These are phyloP conservation scores for Proales similis DNA, from an alignment of 1,140 invertebrate species.

Conservation along the genomic window DNA sequence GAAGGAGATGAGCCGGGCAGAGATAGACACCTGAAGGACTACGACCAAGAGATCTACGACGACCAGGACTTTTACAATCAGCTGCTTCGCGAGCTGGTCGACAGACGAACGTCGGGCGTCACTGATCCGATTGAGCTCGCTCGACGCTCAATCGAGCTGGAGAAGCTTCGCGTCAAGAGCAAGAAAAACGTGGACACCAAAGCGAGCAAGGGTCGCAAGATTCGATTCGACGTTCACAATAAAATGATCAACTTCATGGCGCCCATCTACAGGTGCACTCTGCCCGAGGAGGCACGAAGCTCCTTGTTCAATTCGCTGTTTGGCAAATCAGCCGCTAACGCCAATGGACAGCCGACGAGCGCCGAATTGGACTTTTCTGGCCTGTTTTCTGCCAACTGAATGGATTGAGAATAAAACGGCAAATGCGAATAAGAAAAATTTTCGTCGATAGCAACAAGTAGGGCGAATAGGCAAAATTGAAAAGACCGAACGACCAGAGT, in stretches of 20 bases:
- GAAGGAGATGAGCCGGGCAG: constrained; percentile 42
- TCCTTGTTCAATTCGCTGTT: not conserved
- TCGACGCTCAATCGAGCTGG: constrained; percentile 77
- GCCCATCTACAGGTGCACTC: constrained; percentile 62
- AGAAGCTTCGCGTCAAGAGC: constrained; percentile 72
- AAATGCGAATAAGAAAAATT: too few species aligned
- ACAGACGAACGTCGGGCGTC: constrained; percentile 72
- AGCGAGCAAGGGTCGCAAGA: constrained; percentile 80
- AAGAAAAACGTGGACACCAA: constrained; percentile 80
- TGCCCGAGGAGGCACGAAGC: constrained; percentile 65
- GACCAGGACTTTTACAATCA: constrained; percentile 95
- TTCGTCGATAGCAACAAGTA: too few species aligned
- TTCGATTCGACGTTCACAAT: constrained; percentile 78
- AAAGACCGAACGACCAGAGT: too few species aligned
- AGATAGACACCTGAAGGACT: constrained; percentile 56
- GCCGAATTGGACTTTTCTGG: too few species aligned
- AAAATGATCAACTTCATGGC: constrained; percentile 91
- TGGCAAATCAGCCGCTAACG: too few species aligned
- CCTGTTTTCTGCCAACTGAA: too few species aligned
- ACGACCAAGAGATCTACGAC: constrained; percentile 80
- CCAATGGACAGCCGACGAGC: too few species aligned
- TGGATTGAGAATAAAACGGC: too few species aligned
- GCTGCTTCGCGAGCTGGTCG: constrained; percentile 78
- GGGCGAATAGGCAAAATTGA: too few species aligned
- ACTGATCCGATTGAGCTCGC: constrained; percentile 61